A percentile compares a stretch with the other conserved stretches of the same genome.
Conservation (phyloP, 2,888 invertebrate species). For the Drosophila gaucha region DNA sequence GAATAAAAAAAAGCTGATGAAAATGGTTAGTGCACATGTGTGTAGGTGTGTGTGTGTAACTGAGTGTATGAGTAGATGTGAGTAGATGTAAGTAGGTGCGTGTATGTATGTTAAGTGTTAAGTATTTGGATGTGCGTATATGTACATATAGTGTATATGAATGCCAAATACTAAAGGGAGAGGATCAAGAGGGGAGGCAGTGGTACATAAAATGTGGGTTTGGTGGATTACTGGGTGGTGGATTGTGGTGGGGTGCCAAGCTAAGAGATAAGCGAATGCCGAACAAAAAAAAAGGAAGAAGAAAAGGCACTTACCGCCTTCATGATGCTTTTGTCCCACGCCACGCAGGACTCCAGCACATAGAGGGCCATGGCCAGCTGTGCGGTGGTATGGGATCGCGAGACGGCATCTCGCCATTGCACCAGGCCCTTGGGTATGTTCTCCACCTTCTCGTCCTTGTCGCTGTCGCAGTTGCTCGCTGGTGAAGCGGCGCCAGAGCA, state of each 20-base stretch:
- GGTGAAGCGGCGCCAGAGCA: constrained; percentile 82
- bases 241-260: constrained; percentile 44
- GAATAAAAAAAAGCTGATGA: constrained; percentile 7
- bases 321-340: constrained; percentile 99
- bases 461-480: constrained; percentile 84
- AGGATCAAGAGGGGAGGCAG: neutral
- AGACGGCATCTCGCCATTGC: constrained; percentile 95
- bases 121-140: constrained; percentile 7
- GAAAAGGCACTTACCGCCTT: constrained; percentile 93
- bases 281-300: constrained; percentile 2
- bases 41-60: neutral
- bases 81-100: too few species aligned
- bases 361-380: constrained; percentile 96
- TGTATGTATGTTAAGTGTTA: neutral
- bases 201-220: constrained; percentile 8
- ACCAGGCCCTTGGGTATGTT: constrained; percentile 88
- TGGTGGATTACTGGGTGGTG: too few species aligned
- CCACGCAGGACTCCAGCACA: constrained; percentile 95
- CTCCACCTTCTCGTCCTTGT: constrained; percentile 83
- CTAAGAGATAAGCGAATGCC: constrained; percentile 48
- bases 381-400: constrained; percentile 93
- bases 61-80: too few species aligned
- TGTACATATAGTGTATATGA: constrained; percentile 4
- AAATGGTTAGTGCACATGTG: constrained; percentile 24
- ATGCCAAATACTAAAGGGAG: constrained; percentile 30